Evolutionary conservation across 92 coral and sea anemone species (phyloP).

Genomic region (Palythoa caribaeorum): DNA sequence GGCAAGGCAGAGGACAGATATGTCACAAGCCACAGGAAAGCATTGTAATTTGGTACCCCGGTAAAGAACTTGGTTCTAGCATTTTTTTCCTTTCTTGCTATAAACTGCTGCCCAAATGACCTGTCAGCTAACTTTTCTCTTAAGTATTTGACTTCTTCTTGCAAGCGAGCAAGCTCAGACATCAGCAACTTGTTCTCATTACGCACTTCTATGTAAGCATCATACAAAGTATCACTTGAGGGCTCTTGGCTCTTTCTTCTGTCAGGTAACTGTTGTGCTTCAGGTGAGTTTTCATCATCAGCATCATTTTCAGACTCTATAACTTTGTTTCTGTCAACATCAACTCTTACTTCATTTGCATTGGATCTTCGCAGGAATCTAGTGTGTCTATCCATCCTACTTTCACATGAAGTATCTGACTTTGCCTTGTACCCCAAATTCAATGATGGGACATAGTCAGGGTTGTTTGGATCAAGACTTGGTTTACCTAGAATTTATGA

Average conservation of each 20-base stretch:
- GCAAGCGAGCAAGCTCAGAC: not conserved
- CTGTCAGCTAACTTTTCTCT: slow-evolving; percentile 1
- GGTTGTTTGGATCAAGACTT: slow-evolving; percentile 25
- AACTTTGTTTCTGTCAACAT: slow-evolving; percentile 2
- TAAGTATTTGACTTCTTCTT: slow-evolving; percentile 9
- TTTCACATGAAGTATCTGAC: slow-evolving; percentile 5
- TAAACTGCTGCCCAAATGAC: slow-evolving; percentile 8
- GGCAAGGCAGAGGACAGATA: slow-evolving; percentile 14
- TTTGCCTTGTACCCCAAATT: slow-evolving; percentile 17
- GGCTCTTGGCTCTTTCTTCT: slow-evolving; percentile 8
- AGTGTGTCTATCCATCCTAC: slow-evolving; percentile 2
- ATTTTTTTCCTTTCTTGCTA: slow-evolving; percentile 8
- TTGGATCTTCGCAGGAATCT: slow-evolving; percentile 15
- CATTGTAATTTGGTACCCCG: slow-evolving; percentile 9
- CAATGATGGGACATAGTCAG: slow-evolving; percentile 29
- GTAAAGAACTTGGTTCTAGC: slow-evolving; percentile 15
- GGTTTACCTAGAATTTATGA: slow-evolving; percentile 15
- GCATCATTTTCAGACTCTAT: not conserved
- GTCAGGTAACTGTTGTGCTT: slow-evolving; percentile 1
- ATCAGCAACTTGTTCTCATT: slow-evolving; percentile 1
- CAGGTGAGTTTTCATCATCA: slow-evolving; percentile 15
- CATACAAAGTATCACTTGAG: not conserved
- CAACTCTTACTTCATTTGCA: slow-evolving; percentile 13
- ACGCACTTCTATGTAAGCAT: not conserved
- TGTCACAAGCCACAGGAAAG: slow-evolving; percentile 26